Evolutionary conservation across 2,888 invertebrate genomes (phyloP), one percentile per base, ranked within the genome.

Genomic region (Drosophila atripex): DNA sequence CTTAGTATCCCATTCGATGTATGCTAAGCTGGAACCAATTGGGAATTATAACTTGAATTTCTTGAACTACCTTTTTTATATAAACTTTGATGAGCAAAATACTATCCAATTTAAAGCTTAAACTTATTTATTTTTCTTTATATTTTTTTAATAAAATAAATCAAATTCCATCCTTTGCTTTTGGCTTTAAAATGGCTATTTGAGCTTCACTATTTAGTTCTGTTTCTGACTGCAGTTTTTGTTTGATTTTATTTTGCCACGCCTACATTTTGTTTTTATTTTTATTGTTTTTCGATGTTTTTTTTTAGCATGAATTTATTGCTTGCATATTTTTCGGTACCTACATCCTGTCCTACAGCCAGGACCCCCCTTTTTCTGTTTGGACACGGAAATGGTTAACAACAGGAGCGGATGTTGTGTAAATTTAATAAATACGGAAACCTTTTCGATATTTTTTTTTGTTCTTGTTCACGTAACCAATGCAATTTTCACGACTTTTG

Each of bases 331-430:
- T 85, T 85, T 80, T 85, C 58, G 72, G 58, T 71, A 3, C 32
- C 6, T 35, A 35, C 35, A 35, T 35, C 35, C 35, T n/a, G 14
- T 28, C 35, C 32, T n/a, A 18, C 1, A 32, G 5, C 11, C 32
- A 30, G 11, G 9, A 9, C 30, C n/a, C 32, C 35, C 35, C 35
- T 2, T 7, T 35, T 35, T 6, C 14, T 41, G 64, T 76, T 64
- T 55, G 61, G 54, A 58, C 74, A 76, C 77, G 82, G 83, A 85
- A 77, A 82, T 82, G 86, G 82, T 83, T 83, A 82, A 86, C 82
- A 86, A 83, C 71, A 69, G 74, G 78, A 71, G 63, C 82, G 82
- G 82, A 82, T 83, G 82, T 82, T 86, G 86, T 83, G 86, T 69
- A 82, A 83, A 82, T 82, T 82, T 82, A 86, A 82, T 82, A 86